Base-by-base conservation (phyloP, 2,113 vertebrate species). In the Elephas maximus region DNA sequence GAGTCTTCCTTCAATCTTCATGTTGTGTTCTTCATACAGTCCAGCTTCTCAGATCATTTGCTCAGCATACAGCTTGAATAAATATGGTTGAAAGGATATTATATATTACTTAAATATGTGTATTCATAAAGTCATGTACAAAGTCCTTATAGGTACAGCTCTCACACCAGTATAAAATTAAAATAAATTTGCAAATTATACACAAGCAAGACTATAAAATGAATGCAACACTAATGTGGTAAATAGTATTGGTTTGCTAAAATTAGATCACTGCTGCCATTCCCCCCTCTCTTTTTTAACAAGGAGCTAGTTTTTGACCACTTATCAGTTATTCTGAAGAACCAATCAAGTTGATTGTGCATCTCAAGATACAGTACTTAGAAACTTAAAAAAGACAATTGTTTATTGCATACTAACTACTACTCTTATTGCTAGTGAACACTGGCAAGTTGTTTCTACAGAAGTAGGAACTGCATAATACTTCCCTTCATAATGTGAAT, bases 341-440 rank as follows among this genome's bases (percentile, higher is more conserved):
- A 45, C 6, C 8, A 21, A 44, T 6, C 60, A 89, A 5, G 51
- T 65, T 69, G 53, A 57, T 57, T 15, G 12, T 57, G 15, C 11
- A 57, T 57, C 53, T 57, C 53, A 15, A 57, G 53, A 51, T 76
- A 86, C 0, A 60, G 23, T 57, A 96, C 41, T 71, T 78, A 2
- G 60, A 67, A 63, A 30, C 28, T 76, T 69, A 65, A 44, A 51
- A 51, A 79, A 92, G 80, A 44, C 4, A 73, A 33, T 62, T 78
- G 23, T 92, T 91, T 9, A 26, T 87, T 94, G 86, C 18, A 95
- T 90, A 78, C 41, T 87, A 76, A 81, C 45, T 79, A 65, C n/a
- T 83, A 57, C 17, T 23, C 33, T 62, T 79, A 81, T 23, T 63
- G 62, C 23, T 73, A 37, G 78, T 57, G n/a, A 90, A 87, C 8